Conservation (phyloP, 2,113 vertebrate genomes). For the Myotis davidii region DNA sequence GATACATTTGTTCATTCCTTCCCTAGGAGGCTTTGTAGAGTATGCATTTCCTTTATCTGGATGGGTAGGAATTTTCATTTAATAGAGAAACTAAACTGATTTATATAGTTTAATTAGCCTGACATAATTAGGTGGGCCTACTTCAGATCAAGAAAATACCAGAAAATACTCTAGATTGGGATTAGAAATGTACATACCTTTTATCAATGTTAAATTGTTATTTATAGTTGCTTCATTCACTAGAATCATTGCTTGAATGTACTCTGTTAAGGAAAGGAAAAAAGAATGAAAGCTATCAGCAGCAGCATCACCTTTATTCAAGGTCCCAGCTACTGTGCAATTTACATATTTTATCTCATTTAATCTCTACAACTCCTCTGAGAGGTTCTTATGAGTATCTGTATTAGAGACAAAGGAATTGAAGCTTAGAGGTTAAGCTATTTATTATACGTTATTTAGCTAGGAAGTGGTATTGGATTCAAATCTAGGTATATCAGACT, state of each 20-base stretch:
- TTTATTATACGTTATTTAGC: neutral
- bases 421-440: neutral
- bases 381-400: neutral
- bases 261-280: slow-evolving; percentile 76
- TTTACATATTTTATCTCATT: neutral
- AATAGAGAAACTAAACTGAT: slow-evolving; percentile 28
- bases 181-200: slow-evolving; percentile 79
- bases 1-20: neutral
- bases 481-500: slow-evolving; percentile 12
- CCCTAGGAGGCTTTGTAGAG: neutral
- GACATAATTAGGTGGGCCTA: neutral
- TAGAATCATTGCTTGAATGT: slow-evolving; percentile 83
- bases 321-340: neutral
- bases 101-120: slow-evolving; percentile 41
- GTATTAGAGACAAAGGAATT: slow-evolving; percentile 21
- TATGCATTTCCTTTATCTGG: neutral
- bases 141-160: slow-evolving; percentile 52
- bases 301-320: slow-evolving; percentile 20
- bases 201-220: slow-evolving; percentile 67
- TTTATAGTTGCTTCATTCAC: slow-evolving; percentile 83
- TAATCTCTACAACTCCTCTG: slow-evolving; percentile 16
- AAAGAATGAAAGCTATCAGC: neutral
- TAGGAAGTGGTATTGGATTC: neutral
- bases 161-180: slow-evolving; percentile 30
- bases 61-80: slow-evolving; percentile 31